A percentile compares a stretch with the other conserved stretches of the same genome.
Conservation (phyloP, 2,797 vertebrate genomes). For the Poeciliopsis gracilis region DNA sequence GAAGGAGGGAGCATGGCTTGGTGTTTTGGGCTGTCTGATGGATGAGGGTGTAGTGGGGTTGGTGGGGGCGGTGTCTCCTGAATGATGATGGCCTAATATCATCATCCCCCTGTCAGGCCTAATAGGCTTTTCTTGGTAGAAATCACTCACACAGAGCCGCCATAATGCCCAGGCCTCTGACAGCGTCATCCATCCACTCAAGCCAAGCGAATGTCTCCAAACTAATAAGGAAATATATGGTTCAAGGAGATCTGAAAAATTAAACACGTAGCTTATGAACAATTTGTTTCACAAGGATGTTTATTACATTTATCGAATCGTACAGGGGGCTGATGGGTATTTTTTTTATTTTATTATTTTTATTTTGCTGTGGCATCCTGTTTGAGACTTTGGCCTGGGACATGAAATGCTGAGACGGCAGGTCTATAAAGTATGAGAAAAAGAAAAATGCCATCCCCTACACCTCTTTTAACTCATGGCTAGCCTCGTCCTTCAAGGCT, state of each 20-base stretch:
- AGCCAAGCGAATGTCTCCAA: slow-evolving; percentile 94
- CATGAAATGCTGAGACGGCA: slow-evolving; percentile 73
- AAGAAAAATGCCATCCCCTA: slow-evolving; percentile 83
- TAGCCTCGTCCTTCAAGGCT: slow-evolving; percentile 57
- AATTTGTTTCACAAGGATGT: slow-evolving; percentile 97
- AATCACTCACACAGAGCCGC: slow-evolving; percentile 99
- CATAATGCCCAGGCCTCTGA: slow-evolving; percentile 97
- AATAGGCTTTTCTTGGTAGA: slow-evolving; percentile 99
- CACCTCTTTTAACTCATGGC: slow-evolving; percentile 37
- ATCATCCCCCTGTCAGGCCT: slow-evolving; percentile 99
- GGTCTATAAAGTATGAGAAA: slow-evolving; percentile 65
- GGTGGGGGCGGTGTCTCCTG: slow-evolving; percentile 92
- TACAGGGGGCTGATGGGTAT: slow-evolving; percentile 80
- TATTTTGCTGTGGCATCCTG: slow-evolving; percentile 48
- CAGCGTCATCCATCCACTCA: slow-evolving; percentile 98
- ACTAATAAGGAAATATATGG: slow-evolving; percentile 99
- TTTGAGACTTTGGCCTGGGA: slow-evolving; percentile 74
- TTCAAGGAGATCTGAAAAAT: slow-evolving; percentile 98
- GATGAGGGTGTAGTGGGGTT: slow-evolving; percentile 92
- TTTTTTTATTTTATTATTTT: slow-evolving; percentile 70
- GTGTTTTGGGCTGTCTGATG: slow-evolving; percentile 90
- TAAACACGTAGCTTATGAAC: slow-evolving; percentile 99
- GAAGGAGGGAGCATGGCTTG: slow-evolving; percentile 80
- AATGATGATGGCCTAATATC: slow-evolving; percentile 99
- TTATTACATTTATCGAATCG: slow-evolving; percentile 98